Base-by-base conservation (phyloP, 2,888 invertebrate species). In the Drosophila macrothrix region DNA sequence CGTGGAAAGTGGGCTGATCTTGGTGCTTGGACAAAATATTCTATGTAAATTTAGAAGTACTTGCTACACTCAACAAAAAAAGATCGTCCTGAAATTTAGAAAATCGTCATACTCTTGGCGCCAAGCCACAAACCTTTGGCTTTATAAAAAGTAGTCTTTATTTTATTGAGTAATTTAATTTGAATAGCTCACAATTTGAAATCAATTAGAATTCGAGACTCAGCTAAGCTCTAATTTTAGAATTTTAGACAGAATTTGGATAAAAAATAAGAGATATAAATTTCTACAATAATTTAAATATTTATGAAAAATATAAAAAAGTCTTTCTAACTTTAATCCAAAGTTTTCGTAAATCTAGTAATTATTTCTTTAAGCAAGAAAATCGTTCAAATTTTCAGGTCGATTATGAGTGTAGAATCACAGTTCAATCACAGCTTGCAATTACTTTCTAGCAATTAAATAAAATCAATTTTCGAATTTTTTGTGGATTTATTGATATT, bases 1-100 rank as follows among this genome's bases (percentile, higher is more conserved):
- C 64, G 55, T 12, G 39, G 73, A 62, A 71, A 69, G 29, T 46
- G 25, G 19, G 14, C 14, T 31, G 35, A 19, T 37, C 37, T 16
- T 12, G 5, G 37, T 37, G 37, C 5, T 37, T 16, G 37, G 14
- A n/a, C 43, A 5, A 43, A 43, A 43, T 12, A 6, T 22, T 43
- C 12, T 1, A 22, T 43, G 4, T 16, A 46, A 25, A 46, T 46
- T 46, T 25, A 9, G 16, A 16, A 7, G 7, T 16, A 16, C 9
- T 22, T 16, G 22, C 22, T 46, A 14, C 46, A 46, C 46, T 46
- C 14, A 7, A n/a, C n/a, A 14, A 46, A 46, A 46, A 46, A 46
- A 14, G 0, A 22, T 41, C 19, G 12, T 43, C 22, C 22, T n/a
- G n/a, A 12, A n/a, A n/a, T n/a, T n/a, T n/a, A n/a, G n/a, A n/a